Conservation (phyloP, 2,113 vertebrate species). For the Ibidorhyncha struthersii region DNA sequence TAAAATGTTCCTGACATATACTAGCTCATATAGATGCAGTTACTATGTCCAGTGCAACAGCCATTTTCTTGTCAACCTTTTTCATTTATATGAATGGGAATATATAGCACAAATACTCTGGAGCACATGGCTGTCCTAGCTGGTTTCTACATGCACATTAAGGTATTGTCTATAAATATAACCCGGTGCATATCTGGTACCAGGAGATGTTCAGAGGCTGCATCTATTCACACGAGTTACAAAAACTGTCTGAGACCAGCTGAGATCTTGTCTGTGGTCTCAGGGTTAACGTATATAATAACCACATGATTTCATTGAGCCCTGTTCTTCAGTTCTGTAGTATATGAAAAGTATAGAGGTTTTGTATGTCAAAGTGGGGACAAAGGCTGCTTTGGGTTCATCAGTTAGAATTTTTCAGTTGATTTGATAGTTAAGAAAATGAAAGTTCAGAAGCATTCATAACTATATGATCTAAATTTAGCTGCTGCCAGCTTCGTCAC, state of each 20-base stretch:
- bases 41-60: background rate
- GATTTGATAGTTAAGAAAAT: background rate
- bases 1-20: background rate
- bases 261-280: background rate
- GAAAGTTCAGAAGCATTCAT: background rate
- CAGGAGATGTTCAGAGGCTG: background rate
- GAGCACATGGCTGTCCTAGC: background rate
- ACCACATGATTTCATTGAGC: background rate
- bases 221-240: background rate
- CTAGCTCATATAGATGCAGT: background rate
- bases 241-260: background rate
- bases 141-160: background rate
- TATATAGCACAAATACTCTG: background rate
- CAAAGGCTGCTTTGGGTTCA: background rate
- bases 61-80: background rate
- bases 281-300: background rate
- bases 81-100: background rate
- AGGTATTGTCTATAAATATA: background rate
- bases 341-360: background rate
- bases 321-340: background rate
- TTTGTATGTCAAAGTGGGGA: background rate
- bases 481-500: background rate
- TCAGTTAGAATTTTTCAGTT: background rate
- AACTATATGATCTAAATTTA: background rate
- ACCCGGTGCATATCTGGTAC: background rate